Base-by-base conservation (phyloP, 2,888 invertebrate species). In the Trissolcus japonicus region DNA sequence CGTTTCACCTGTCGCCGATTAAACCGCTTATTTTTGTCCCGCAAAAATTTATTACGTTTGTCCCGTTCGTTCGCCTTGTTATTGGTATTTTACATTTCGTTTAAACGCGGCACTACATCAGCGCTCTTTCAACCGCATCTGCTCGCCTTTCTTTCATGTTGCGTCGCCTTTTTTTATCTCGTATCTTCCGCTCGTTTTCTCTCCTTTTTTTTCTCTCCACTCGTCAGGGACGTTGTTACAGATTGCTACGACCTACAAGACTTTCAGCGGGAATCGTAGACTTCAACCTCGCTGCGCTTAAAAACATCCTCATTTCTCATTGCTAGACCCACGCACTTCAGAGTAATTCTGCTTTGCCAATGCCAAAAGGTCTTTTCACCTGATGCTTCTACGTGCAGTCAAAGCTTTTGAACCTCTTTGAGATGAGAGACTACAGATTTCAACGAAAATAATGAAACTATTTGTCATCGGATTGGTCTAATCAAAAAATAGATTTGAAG, bases 61-160 rank as follows among this genome's bases (percentile, higher is more conserved):
- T 54, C 41, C 79, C 81, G 67, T 75, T 72, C 72, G 75, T 67
- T 63, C 78, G 76, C 73, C 79, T 75, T 83, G 83, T 84, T 84
- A 84, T 84, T 84, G 78, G 79, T 76, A 73, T 72, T 81, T 83
- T 84, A 84, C 83, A 80, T 82, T 83, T 78, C 46, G 46, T 14
- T 46, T 16, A 46, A 46, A 46, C 46, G 46, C 16, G 14, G 46
- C 46, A 72, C 80, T 78, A 50, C 55, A 56, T 53, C 69, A 46
- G 16, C 46, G 57, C 50, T 43, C 43, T 57, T 65, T 65, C 41
- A 46, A 16, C 13, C n/a, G n/a, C 19, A 13, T 66, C 50, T 66
- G 59, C 14, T 21, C 48, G 46, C 46, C 46, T 46, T 46, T 46
- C 46, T 54, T 54, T 54, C 25, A 54, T 54, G 21, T 54, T 57